These are phyloP conservation scores for Pyrgilauda ruficollis DNA, from an alignment of 2,113 vertebrate species.

Conservation along the genomic window DNA sequence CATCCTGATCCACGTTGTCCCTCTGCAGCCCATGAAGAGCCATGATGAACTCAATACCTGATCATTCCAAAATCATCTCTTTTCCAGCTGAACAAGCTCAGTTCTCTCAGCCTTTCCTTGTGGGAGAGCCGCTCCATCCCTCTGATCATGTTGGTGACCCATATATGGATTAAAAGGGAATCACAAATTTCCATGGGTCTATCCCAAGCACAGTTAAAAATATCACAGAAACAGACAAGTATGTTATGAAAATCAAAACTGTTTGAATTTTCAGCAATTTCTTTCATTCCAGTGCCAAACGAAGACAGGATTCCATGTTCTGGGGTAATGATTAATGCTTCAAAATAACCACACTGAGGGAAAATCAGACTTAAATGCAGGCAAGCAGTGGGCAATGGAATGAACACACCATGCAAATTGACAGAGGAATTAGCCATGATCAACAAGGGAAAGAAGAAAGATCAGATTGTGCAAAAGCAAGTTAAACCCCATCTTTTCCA, in stretches of 20 bases:
- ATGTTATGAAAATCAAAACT: neutral
- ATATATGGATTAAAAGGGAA: neutral
- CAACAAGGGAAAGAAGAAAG: neutral
- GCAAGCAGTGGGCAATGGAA: neutral
- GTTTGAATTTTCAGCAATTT: neutral
- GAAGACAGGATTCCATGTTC: neutral
- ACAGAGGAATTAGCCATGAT: neutral
- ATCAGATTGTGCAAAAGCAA: neutral
- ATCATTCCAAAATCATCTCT: neutral
- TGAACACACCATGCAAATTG: accelerated
- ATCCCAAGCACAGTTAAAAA: neutral
- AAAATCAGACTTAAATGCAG: neutral
- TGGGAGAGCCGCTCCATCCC: neutral
- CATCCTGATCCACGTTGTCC: accelerated
- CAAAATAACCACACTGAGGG: neutral
- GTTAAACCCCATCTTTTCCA: neutral
- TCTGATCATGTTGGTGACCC: neutral
- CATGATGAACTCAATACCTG: neutral
- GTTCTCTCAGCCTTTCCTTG: neutral
- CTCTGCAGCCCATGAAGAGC: neutral
- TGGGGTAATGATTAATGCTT: neutral
- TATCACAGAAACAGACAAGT: neutral
- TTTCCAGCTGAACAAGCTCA: neutral
- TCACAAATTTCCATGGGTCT: neutral
- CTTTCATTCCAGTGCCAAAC: neutral